These are phyloP conservation scores for Andrena praecox DNA, from an alignment of 2,888 invertebrate species.

Conservation along the genomic window DNA sequence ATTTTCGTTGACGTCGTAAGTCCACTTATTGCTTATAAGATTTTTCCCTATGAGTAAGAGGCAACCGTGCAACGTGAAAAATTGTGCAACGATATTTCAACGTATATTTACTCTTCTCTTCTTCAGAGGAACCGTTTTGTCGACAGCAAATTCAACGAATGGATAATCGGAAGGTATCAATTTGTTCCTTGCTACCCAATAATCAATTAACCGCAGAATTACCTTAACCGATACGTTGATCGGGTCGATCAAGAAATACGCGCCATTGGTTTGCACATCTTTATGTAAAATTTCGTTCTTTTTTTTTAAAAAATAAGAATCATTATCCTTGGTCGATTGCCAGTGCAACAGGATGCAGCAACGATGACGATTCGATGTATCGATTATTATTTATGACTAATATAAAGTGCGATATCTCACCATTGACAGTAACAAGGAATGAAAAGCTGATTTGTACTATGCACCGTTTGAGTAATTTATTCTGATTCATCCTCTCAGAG, in stretches of 20 bases:
- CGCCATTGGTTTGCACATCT: neutral
- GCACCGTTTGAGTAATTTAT: neutral
- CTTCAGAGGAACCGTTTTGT: neutral
- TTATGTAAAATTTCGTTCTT: neutral
- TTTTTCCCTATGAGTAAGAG: no score
- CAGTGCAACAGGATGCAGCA: slow-evolving; percentile 62
- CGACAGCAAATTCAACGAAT: slow-evolving; percentile 51
- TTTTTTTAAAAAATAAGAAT: slow-evolving; percentile 21
- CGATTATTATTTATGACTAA: slow-evolving; percentile 52
- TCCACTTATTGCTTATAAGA: no score
- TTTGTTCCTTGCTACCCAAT: slow-evolving; percentile 61
- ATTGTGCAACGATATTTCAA: slow-evolving; percentile 8
- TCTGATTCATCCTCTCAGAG: neutral
- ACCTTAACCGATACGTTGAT: slow-evolving; percentile 15
- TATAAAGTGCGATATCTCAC: neutral
- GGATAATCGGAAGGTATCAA: slow-evolving; percentile 41
- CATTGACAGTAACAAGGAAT: slow-evolving; percentile 3
- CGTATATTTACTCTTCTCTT: neutral
- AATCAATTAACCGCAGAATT: slow-evolving; percentile 58
- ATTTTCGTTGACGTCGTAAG: no score
- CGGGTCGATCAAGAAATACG: slow-evolving; percentile 10
- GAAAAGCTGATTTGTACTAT: neutral
- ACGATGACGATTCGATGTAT: slow-evolving; percentile 29
- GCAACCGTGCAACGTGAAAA: neutral
- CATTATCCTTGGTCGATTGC: slow-evolving; percentile 51